Conservation (phyloP, 2,113 vertebrate genomes). For the Cheilinus undulatus region DNA sequence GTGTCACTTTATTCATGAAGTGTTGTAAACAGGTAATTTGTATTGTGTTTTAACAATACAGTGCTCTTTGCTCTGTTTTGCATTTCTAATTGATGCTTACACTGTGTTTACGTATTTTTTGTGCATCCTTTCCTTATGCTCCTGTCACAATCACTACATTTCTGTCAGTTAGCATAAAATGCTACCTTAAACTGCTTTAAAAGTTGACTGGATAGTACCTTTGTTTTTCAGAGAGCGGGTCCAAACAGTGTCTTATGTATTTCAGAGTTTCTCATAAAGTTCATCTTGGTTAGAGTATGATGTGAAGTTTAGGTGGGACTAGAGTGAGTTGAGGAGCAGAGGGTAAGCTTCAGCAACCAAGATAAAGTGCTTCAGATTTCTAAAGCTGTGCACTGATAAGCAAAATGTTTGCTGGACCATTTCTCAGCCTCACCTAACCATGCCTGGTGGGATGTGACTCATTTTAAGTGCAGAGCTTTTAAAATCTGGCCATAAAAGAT, state of each 20-base stretch:
- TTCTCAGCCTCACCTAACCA: conserved; percentile 33
- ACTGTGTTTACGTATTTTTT: neutral
- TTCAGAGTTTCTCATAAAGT: conserved; percentile 35
- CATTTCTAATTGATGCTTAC: neutral
- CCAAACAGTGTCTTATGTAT: conserved; percentile 36
- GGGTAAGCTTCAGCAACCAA: conserved; percentile 65
- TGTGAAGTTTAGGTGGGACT: conserved; percentile 43
- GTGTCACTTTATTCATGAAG: too few species aligned
- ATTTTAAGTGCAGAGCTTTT: conserved; percentile 78
- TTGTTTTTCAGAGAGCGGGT: conserved; percentile 39
- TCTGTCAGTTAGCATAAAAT: neutral
- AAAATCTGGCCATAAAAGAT: conserved; percentile 77
- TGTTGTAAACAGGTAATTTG: neutral
- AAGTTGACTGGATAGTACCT: conserved; percentile 68
- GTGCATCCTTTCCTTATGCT: neutral
- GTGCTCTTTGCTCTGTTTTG: neutral
- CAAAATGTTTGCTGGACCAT: conserved; percentile 10
- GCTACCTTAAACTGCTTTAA: neutral
- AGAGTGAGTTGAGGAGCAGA: conserved; percentile 49
- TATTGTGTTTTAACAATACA: neutral
- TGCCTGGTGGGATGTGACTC: conserved; percentile 34
- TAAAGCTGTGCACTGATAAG: conserved; percentile 77
- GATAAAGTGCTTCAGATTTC: conserved; percentile 79
- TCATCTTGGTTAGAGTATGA: conserved; percentile 43
- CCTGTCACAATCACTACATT: neutral